phyloP scores from a whole-genome alignment of 53 echinoderm and acorn worm genomes.

The Astropecten irregularis region DNA sequence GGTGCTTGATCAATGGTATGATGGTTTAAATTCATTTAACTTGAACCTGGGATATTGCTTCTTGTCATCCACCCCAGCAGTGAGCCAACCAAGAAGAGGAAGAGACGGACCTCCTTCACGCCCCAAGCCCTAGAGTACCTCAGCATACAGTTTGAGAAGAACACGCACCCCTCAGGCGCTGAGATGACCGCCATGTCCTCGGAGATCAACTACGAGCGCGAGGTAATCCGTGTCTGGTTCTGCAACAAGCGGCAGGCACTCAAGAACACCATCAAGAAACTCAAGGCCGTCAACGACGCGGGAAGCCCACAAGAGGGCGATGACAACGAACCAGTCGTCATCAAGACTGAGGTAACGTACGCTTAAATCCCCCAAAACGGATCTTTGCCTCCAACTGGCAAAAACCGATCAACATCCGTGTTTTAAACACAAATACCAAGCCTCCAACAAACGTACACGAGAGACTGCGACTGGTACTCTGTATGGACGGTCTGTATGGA shows the following conservation, averaged over 20 bases:
- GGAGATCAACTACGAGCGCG: slow-evolving; percentile 95
- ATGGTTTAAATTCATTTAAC: too few species aligned
- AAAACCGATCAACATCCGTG: not conserved
- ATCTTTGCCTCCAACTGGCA: not conserved
- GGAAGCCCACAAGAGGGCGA: slow-evolving; percentile 22
- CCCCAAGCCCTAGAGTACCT: slow-evolving; percentile 98
- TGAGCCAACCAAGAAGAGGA: slow-evolving; percentile 98
- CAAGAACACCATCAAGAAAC: slow-evolving; percentile 98
- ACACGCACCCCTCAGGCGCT: slow-evolving; percentile 95
- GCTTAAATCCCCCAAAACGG: too few species aligned
- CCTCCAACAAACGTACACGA: too few species aligned
- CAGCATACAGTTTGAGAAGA: slow-evolving; percentile 93
- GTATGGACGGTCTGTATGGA: too few species aligned
- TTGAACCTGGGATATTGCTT: too few species aligned
- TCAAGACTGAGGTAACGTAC: slow-evolving; percentile 49
- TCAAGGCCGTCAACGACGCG: slow-evolving; percentile 82
- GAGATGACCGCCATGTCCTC: slow-evolving; percentile 95
- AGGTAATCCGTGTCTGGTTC: slow-evolving; percentile 99
- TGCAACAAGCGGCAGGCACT: slow-evolving; percentile 99
- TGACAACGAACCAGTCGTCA: slow-evolving; percentile 11
- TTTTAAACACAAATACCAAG: too few species aligned
- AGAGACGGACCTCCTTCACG: slow-evolving; percentile 99
- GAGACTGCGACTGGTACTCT: too few species aligned
- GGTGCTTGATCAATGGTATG: too few species aligned
- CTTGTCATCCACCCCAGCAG: too few species aligned